These are phyloP conservation scores for Slavum lentiscoides DNA, from an alignment of 2,888 invertebrate species.

Conservation along the genomic window DNA sequence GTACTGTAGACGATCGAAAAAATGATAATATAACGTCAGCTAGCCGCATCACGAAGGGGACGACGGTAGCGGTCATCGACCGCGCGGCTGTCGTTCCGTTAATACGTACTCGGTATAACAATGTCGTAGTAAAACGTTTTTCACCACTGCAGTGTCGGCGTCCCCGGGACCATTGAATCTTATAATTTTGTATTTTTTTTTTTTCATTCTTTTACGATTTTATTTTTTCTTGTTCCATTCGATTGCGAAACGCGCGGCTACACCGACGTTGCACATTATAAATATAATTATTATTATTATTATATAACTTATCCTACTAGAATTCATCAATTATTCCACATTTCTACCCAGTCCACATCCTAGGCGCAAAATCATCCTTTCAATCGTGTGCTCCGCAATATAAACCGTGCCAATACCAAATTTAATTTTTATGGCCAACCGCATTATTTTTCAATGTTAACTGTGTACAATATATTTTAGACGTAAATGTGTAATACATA, in stretches of 20 bases:
- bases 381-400: too few species aligned
- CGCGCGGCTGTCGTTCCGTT: not conserved
- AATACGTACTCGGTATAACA: slow-evolving; percentile 4
- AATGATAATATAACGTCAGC: too few species aligned
- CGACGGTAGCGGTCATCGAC: slow-evolving; percentile 41
- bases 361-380: too few species aligned
- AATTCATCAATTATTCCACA: too few species aligned
- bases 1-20: too few species aligned
- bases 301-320: too few species aligned
- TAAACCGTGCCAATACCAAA: too few species aligned
- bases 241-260: not conserved
- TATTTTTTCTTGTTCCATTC: not conserved
- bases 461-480: too few species aligned
- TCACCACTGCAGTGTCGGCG: not conserved
- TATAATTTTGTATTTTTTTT: not conserved
- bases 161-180: slow-evolving; percentile 14
- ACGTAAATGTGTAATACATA: too few species aligned
- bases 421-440: too few species aligned
- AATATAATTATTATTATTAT: not conserved
- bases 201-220: not conserved
- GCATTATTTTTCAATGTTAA: too few species aligned
- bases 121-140: slow-evolving; percentile 41
- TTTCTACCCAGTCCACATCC: too few species aligned
- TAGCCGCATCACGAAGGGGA: not conserved
- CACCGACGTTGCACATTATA: not conserved